Evolutionary conservation across 2,113 vertebrate genomes (phyloP), one percentile per base, ranked within the genome.

Genomic region (Dasypus novemcinctus): DNA sequence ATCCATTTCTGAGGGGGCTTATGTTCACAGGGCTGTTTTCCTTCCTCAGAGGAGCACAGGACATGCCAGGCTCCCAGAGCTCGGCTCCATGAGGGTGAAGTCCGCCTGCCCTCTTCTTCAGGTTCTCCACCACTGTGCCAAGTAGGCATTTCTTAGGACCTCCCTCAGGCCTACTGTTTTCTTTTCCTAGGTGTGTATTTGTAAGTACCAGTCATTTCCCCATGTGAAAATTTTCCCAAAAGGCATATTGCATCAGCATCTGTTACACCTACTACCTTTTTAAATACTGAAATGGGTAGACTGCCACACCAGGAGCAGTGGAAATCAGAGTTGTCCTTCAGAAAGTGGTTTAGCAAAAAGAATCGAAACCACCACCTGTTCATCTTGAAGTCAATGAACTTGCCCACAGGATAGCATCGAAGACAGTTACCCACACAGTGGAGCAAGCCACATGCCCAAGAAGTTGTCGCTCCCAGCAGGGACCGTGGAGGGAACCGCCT

Each of bases 61-160:
- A 25, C 33, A 12, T 2, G 17, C 27, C 78, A 63, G 52, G 3
- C 61, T 68, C 38, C 36, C 66, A 31, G 15, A 23, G 54, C 49
- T 18, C n/a, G n/a, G n/a, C 36, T 68, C 49, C 1, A 1, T 0
- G 1, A 13, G 23, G 4, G 31, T 3, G 17, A 21, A 17, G 25
- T 4, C 33, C 18, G 5, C 11, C 49, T n/a, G 69, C 20, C 33
- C 18, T 41, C 4, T 49, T 12, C n/a, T 15, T 31, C 3, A 4
- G 25, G 23, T 36, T 36, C 25, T 7, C 57, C 7, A 1, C 3
- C 12, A 12, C 15, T 23, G 18, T 18, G n/a, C 23, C 15, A 12
- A 1, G 29, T 4, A 54, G 57, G 57, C 21, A 6, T 21, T 59
- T 7, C 57, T 52, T 13, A 25, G 20, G 36, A 21, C 27, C 41